Evolutionary conservation across 1,140 invertebrate genomes (phyloP).

Genomic region (Hycleus cichorii): DNA sequence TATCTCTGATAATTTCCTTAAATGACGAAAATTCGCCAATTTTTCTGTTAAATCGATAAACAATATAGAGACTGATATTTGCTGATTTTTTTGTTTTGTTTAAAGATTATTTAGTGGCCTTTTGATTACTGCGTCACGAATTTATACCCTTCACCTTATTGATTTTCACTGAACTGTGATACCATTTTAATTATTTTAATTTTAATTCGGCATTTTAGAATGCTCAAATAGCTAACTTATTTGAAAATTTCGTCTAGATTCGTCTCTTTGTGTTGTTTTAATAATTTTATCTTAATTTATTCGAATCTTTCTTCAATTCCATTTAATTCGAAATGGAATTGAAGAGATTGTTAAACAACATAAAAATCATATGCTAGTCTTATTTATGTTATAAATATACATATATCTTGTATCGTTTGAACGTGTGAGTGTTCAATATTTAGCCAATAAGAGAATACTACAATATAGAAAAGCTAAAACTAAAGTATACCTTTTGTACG

Average conservation of each 20-base stretch:
- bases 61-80: too few relatives aligned
- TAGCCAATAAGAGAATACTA: constrained; percentile 20
- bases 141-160: constrained; percentile 5
- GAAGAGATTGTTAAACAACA: not conserved
- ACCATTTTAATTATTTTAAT: constrained; percentile 24
- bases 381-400: constrained; percentile 25
- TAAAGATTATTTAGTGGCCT: too few relatives aligned
- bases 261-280: constrained; percentile 13
- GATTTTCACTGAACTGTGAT: constrained; percentile 32
- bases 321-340: not conserved
- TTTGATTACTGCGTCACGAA: not conserved
- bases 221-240: constrained; percentile 27
- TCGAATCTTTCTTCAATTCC: constrained; percentile 3
- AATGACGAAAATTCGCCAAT: constrained; percentile 14
- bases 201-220: constrained; percentile 8
- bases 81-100: too few relatives aligned
- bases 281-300: constrained; percentile 18
- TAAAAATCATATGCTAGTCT: constrained; percentile 32
- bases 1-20: not conserved
- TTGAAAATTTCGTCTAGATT: constrained; percentile 13
- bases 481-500: constrained; percentile 38
- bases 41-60: not conserved
- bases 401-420: constrained; percentile 23
- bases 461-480: constrained; percentile 20
- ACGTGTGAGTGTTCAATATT: constrained; percentile 24